Base-by-base conservation (phyloP, 2,797 vertebrate genomes). In the Parambassis ranga region DNA sequence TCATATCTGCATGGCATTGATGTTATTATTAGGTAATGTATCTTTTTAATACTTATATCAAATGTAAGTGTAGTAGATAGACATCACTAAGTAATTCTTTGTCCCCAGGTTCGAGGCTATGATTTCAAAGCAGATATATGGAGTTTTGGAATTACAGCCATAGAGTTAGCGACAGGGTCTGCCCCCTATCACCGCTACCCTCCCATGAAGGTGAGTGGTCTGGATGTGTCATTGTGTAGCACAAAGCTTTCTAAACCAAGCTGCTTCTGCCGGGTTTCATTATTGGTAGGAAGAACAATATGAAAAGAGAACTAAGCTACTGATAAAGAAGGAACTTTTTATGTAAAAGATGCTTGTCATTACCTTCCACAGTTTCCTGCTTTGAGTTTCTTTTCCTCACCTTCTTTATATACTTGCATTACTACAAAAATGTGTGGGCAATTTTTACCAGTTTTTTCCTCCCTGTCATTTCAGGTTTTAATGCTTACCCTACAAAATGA, bases 71-170 rank as follows among this genome's bases (percentile, higher is more conserved):
- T 13, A 8, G 59, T 31, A 10, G 3, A 13, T 5, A 27, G 4
- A 24, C 35, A 6, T 36, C 9, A 42, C 10, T 39, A 3, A 3
- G 22, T 31, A 9, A 38, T 70, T 65, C 24, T 20, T 19, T 32
- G 7, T 37, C 44, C 23, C 4, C 81, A 99, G 98, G 98, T 99
- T 76, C 94, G 98, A 93, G 98, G 98, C 71, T 99, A 99, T 47
- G 98, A 99, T 91, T 99, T 99, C 91, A 99, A 99, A 91, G 98
- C 96, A 8, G 98, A 99, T 86, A 98, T 99, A 85, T 99, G 98
- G 97, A 99, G 98, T 89, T 98, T 99, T 89, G 98, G 98, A 74
- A 99, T 99, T 81, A 99, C 98, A 52, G 96, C 96, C 57, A 98
- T 99, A 66, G 98, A 99, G 82, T 85, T 99, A 87, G 98, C 96